These are phyloP conservation scores for Orussus abietinus DNA, from an alignment of 1,140 invertebrate species.

Conservation along the genomic window DNA sequence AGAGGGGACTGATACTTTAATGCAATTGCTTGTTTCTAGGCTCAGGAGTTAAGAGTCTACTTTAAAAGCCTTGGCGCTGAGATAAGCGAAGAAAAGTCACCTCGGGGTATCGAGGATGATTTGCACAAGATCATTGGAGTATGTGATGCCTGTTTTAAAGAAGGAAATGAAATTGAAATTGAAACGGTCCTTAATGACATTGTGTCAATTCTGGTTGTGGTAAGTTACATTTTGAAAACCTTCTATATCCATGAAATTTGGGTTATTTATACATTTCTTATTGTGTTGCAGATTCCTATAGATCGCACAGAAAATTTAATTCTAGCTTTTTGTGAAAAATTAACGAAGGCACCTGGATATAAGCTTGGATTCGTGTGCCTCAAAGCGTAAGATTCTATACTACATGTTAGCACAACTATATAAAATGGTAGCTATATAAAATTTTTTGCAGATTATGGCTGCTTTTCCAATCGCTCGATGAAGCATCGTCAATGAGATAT, in stretches of 20 bases:
- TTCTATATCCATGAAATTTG: too few relatives aligned
- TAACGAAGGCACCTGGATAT: conserved; percentile 83
- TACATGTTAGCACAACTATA: conserved; percentile 11
- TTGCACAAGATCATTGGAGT: conserved; percentile 92
- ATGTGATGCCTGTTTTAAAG: conserved; percentile 88
- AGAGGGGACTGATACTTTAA: too few relatives aligned
- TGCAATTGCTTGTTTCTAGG: conserved; percentile 69
- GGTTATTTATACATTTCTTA: conserved; percentile 5
- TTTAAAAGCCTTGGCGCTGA: conserved; percentile 88
- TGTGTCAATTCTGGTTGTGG: conserved; percentile 88
- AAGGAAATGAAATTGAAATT: conserved; percentile 74
- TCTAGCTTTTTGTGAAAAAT: conserved; percentile 87
- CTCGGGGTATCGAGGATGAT: conserved; percentile 89
- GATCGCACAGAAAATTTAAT: conserved; percentile 89
- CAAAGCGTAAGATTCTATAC: conserved; percentile 70
- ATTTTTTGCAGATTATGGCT: conserved; percentile 66
- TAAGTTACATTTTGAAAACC: conserved; percentile 58
- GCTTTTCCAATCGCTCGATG: conserved; percentile 86
- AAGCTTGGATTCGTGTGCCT: conserved; percentile 78
- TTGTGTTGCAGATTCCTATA: conserved; percentile 66
- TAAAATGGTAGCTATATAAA: conserved; percentile 15
- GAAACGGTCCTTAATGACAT: conserved; percentile 85
- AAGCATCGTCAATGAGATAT: conserved; percentile 79
- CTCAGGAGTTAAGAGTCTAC: conserved; percentile 81
- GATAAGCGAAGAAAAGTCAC: conserved; percentile 85